Evolutionary conservation across 2,888 invertebrate genomes (phyloP).

Genomic region (Liodrosophila aerea): DNA sequence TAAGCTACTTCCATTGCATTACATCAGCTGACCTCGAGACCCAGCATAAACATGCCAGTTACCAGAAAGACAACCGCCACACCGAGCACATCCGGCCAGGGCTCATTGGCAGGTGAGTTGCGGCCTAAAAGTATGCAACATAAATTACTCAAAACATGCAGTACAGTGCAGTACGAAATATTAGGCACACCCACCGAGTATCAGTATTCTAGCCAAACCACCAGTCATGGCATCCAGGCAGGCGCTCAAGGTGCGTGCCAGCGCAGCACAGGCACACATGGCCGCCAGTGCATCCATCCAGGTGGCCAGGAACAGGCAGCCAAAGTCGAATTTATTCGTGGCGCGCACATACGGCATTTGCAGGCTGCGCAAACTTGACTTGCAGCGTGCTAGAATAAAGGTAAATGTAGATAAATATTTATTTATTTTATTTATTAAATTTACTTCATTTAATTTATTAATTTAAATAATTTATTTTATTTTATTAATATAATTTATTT

Average conservation of each 20-base stretch:
- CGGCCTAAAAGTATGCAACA: constrained; percentile 78
- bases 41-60: constrained; percentile 84
- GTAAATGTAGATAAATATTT: too few species aligned
- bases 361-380: constrained; percentile 79
- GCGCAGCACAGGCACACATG: constrained; percentile 84
- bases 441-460: too few species aligned
- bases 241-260: constrained; percentile 84
- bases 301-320: constrained; percentile 83
- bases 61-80: constrained; percentile 84
- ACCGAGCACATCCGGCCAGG: constrained; percentile 85
- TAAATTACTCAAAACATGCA: constrained; percentile 25
- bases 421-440: too few species aligned
- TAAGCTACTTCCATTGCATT: not conserved
- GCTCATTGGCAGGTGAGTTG: constrained; percentile 83
- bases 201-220: constrained; percentile 84
- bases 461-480: too few species aligned
- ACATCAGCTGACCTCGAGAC: constrained; percentile 83
- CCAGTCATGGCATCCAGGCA: constrained; percentile 85
- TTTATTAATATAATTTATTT: too few species aligned
- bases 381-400: constrained; percentile 76
- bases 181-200: constrained; percentile 81
- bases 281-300: constrained; percentile 84
- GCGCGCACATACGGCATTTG: constrained; percentile 83
- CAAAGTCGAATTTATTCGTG: constrained; percentile 82
- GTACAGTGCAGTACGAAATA: constrained; percentile 24